Evolutionary conservation across 2,797 vertebrate species (phyloP).

Genomic region (Luscinia megarhynchos): DNA sequence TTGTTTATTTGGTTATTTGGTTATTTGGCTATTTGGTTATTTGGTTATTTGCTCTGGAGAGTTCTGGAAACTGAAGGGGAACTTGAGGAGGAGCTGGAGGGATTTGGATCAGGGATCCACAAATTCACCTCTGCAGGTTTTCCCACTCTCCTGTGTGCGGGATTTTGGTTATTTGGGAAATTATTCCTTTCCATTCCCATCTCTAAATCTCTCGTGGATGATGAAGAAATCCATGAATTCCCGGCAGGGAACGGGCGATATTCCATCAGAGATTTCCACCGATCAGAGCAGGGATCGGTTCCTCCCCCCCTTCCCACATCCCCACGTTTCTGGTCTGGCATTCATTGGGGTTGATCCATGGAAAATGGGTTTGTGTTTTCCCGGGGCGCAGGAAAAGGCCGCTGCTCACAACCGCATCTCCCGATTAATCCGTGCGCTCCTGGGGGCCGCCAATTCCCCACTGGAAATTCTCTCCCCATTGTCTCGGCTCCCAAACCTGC

Average conservation of each 20-base stretch:
- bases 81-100: neutral
- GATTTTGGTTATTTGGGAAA: neutral
- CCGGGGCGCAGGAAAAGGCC: conserved; percentile 28
- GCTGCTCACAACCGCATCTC: conserved; percentile 9
- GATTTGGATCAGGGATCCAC: neutral
- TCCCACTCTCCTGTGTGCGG: fast-evolving
- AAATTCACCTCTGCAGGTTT: neutral
- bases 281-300: neutral
- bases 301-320: neutral
- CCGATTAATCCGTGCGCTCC: conserved; percentile 13
- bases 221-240: neutral
- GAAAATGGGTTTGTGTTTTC: conserved; percentile 9
- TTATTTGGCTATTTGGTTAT: too few relatives aligned
- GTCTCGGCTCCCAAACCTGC: conserved; percentile 24
- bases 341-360: conserved; percentile 29
- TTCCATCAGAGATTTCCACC: neutral
- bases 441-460: conserved; percentile 4
- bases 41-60: too few relatives aligned
- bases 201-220: fast-evolving
- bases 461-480: conserved; percentile 15
- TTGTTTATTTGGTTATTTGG: too few relatives aligned
- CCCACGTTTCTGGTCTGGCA: neutral
- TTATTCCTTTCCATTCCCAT: neutral
- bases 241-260: fast-evolving
- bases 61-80: neutral